Percentiles rank a stretch among this genome's conserved stretches.
These are phyloP conservation scores for Rhynchonycteris naso DNA, from an alignment of 2,797 vertebrate species.

Conservation along the genomic window DNA sequence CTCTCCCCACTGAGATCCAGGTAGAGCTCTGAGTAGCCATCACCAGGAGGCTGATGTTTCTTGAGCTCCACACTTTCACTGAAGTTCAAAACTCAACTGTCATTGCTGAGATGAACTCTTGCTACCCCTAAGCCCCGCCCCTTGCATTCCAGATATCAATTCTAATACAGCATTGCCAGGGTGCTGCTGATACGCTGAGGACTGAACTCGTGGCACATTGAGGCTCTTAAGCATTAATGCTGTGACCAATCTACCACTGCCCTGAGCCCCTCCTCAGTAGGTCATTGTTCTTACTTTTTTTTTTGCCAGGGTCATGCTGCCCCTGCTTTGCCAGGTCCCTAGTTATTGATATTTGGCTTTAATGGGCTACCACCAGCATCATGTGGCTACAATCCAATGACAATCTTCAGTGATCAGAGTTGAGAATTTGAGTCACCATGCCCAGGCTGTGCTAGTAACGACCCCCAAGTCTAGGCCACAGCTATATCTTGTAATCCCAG, in stretches of 20 bases:
- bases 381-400: background rate
- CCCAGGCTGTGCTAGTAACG: background rate
- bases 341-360: background rate
- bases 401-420: background rate
- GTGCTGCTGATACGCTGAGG: too few relatives aligned
- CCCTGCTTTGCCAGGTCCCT: too few relatives aligned
- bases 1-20: background rate
- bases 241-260: background rate
- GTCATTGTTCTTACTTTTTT: background rate
- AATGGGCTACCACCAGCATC: background rate
- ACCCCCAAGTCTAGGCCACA: background rate
- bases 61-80: background rate
- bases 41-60: background rate
- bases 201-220: background rate
- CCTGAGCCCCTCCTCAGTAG: background rate
- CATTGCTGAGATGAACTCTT: too few relatives aligned
- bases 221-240: background rate
- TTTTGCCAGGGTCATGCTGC: background rate
- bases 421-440: background rate
- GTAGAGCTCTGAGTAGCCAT: background rate
- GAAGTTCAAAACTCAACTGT: too few relatives aligned
- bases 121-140: too few relatives aligned
- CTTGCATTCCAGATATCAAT: background rate
- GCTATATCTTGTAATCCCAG: background rate
- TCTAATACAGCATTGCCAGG: background rate